A percentile compares a stretch with the other conserved stretches of the same genome.
Evolutionary conservation across 2,797 vertebrate species (phyloP).

Genomic region (Aldrovandia affinis): DNA sequence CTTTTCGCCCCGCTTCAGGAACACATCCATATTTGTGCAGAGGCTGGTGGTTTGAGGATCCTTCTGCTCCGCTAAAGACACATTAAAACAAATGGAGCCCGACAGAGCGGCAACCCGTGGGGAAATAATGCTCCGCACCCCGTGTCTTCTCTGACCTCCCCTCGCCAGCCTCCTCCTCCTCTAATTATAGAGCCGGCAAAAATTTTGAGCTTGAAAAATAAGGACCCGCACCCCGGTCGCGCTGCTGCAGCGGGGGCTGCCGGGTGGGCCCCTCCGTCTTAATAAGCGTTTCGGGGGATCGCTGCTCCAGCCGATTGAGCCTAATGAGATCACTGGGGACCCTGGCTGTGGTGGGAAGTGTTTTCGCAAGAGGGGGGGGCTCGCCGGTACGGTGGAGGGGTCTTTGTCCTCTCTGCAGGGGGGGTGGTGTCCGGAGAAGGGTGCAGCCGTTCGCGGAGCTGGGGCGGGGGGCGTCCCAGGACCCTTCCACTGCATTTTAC

Average conservation of each 20-base stretch:
- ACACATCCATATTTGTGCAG: neutral
- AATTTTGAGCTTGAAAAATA: constrained; percentile 15
- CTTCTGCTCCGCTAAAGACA: neutral
- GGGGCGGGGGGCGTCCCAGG: too few species aligned
- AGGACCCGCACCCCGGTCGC: neutral
- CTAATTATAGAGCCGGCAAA: constrained; percentile 2
- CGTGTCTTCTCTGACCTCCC: constrained; percentile 3
- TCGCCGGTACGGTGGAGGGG: constrained; percentile 54
- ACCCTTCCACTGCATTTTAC: too few species aligned
- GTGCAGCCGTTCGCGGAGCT: too few species aligned
- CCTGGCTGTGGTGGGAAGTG: constrained; percentile 55
- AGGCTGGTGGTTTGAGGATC: neutral
- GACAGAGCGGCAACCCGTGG: neutral
- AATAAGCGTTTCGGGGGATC: constrained; percentile 12
- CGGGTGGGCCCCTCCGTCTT: neutral
- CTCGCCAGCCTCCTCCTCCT: neutral
- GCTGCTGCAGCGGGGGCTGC: neutral
- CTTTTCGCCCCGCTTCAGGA: neutral
- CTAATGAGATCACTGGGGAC: constrained; percentile 77
- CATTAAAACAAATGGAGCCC: neutral
- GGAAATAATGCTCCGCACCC: neutral
- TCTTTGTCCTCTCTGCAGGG: neutral
- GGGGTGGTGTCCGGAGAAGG: constrained; percentile 2
- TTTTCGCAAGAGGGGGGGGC: constrained; percentile 40
- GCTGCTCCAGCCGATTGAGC: constrained; percentile 57